Base-by-base conservation (phyloP, 2,797 vertebrate species). In the Phoxinus dragarum region DNA sequence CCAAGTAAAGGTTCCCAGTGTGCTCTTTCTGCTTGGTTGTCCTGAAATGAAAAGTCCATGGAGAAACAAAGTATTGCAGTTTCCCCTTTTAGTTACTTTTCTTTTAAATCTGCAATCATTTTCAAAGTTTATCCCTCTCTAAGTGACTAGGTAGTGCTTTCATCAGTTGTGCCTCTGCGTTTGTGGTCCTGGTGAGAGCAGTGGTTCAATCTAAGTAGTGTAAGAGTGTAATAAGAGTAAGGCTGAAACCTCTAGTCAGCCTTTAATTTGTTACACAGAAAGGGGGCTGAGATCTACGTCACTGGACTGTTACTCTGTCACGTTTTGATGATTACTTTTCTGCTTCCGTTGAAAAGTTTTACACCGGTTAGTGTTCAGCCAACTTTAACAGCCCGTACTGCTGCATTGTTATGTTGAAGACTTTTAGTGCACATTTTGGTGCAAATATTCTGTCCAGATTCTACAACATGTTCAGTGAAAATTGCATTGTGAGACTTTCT, bases 281-380 rank as follows among this genome's bases (percentile, higher is more conserved):
- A 77, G 61, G 17, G 74, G 47, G 54, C 75, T 78, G 80, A 87
- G 54, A 49, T 74, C 73, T 47, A 72, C 64, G 81, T 77, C 59
- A 42, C 40, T 67, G 44, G 36, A 80, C 83, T 54, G 80, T 81
- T 85, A 68, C 49, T 83, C 38, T 64, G 71, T 85, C 77, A 86
- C 66, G 6, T 56, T 78, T 40, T 64, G 49, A 34, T 69, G 64
- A 78, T 84, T 77, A 76, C 47, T 71, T 40, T 54, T 68, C 19
- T 56, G 66, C 49, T 80, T 80, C 84, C 14, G 54, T 27, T 47
- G 9, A 73, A 68, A 59, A 52, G 31, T 49, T 61, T 78, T 36
- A 42, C 11, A 5, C 38, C 61, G 67, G 84, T 85, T 85, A 80
- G 84, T 64, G 84, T 85, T 85, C 76, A 85, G 84, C 54, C 84